These are phyloP conservation scores for Eleginops maclovinus DNA, from an alignment of 2,113 vertebrate species.

Conservation along the genomic window DNA sequence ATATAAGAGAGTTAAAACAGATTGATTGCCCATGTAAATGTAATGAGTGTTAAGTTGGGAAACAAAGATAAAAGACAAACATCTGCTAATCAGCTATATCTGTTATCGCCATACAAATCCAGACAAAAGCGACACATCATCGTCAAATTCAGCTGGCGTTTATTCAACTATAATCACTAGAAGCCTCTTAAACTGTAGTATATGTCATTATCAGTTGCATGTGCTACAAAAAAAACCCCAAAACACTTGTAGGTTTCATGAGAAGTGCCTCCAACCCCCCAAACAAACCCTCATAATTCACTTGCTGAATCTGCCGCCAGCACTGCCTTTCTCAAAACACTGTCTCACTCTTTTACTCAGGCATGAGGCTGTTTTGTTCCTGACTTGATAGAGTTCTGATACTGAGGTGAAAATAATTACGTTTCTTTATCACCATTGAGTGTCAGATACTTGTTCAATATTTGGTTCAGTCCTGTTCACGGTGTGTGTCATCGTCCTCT, in stretches of 20 bases:
- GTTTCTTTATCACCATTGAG: background rate
- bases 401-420: background rate
- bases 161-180: conserved; percentile 60
- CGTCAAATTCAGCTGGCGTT: conserved; percentile 43
- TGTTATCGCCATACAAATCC: background rate
- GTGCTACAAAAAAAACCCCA: conserved; percentile 22
- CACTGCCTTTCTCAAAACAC: background rate
- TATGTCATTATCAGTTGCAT: background rate
- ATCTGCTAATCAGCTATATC: background rate
- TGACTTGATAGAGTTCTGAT: background rate
- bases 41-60: too few species aligned
- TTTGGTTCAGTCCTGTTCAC: conserved; percentile 5
- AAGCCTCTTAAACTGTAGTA: conserved; percentile 21
- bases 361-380: conserved; percentile 1
- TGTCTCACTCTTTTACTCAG: conserved; percentile 19
- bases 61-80: background rate
- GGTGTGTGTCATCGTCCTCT: background rate
- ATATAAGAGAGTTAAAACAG: background rate
- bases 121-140: background rate
- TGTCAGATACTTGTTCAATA: background rate
- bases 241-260: background rate
- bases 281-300: conserved; percentile 15
- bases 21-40: background rate
- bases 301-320: conserved; percentile 11
- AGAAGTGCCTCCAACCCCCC: background rate